A percentile compares a stretch with the other conserved stretches of the same genome.
phyloP scores from a whole-genome alignment of 2,113 vertebrate species.

The Eulacestoma nigropectus region DNA sequence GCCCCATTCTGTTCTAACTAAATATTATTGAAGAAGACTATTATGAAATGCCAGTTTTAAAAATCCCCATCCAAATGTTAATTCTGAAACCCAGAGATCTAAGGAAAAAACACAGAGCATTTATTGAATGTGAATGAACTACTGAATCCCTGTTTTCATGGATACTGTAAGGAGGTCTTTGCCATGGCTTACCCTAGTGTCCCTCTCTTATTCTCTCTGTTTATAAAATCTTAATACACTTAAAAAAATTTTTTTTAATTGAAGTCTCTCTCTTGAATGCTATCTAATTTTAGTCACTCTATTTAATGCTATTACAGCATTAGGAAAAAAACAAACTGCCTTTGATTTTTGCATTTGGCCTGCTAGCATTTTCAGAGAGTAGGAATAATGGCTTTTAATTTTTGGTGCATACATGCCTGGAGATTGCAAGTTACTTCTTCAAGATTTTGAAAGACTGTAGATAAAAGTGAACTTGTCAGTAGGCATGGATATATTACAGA shows the following conservation, averaged over 20 bases:
- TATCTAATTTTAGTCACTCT: neutral
- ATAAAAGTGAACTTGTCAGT: neutral
- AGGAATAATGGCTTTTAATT: neutral
- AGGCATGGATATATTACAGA: neutral
- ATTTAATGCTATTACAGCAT: neutral
- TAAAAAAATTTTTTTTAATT: neutral
- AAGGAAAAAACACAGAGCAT: neutral
- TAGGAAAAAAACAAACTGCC: rapidly evolving
- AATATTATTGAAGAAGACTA: neutral
- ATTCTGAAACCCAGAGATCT: neutral
- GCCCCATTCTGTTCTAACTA: neutral
- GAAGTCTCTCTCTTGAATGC: neutral
- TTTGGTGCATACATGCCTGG: neutral
- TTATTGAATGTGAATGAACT: neutral
- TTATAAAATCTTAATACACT: neutral
- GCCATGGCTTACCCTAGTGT: neutral
- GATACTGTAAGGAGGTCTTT: neutral
- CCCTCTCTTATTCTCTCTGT: neutral
- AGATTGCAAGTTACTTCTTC: neutral
- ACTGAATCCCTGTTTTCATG: neutral
- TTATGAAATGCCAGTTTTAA: neutral
- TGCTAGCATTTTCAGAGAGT: neutral
- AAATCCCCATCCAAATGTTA: neutral
- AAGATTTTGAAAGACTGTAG: neutral
- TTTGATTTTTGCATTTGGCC: neutral